Evolutionary conservation across 2,797 vertebrate species (phyloP).

Genomic region (Enteromius treurensis): DNA sequence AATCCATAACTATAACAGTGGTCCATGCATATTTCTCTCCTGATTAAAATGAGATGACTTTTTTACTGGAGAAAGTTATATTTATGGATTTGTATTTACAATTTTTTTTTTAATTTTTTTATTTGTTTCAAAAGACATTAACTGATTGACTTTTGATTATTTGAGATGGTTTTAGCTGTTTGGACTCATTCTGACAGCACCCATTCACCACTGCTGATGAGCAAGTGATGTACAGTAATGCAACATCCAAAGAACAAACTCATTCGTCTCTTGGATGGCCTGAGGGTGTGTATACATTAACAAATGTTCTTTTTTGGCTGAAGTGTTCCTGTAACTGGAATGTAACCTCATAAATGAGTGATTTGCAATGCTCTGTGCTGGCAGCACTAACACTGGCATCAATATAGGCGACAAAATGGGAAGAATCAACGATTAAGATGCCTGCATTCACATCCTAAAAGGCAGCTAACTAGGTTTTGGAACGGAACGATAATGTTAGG

Average conservation of each 20-base stretch:
- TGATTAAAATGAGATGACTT: too few relatives aligned
- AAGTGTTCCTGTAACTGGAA: not conserved
- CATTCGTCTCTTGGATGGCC: not conserved
- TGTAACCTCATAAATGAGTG: not conserved
- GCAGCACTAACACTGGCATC: not conserved
- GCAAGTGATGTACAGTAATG: not conserved
- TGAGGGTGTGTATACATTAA: not conserved
- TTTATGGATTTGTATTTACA: too few relatives aligned
- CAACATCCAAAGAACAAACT: not conserved
- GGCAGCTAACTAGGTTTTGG: not conserved
- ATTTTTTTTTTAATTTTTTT: too few relatives aligned
- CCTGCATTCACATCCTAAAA: not conserved
- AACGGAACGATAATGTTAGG: not conserved
- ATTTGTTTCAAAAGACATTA: too few relatives aligned
- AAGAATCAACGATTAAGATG: not conserved
- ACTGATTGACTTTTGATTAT: not conserved
- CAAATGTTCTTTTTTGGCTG: not conserved
- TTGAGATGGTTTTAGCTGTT: too few relatives aligned
- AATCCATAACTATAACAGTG: too few relatives aligned
- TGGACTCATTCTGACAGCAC: too few relatives aligned
- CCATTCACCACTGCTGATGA: not conserved
- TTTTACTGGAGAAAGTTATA: too few relatives aligned
- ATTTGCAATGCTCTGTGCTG: not conserved
- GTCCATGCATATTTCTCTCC: too few relatives aligned
- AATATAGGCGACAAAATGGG: not conserved